Conservation (phyloP, 2,113 vertebrate species). For the Recurvirostra avosetta region DNA sequence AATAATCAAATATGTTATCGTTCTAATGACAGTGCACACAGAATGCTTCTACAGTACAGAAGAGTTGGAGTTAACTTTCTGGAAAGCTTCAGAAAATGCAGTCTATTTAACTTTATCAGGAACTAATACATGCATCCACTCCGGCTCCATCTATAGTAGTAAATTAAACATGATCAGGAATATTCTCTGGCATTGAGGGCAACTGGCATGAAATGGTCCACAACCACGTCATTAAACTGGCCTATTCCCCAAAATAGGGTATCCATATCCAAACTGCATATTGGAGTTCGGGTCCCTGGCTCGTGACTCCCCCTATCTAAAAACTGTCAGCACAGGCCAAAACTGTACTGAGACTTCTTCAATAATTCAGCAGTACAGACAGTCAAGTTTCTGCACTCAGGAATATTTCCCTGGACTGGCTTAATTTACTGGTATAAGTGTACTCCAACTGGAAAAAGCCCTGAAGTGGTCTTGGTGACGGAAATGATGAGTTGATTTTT, state of each 20-base stretch:
- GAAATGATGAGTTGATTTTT: neutral
- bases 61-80: neutral
- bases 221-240: neutral
- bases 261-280: neutral
- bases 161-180: neutral
- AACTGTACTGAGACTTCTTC: neutral
- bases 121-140: neutral
- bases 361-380: neutral
- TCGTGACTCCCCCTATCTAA: neutral
- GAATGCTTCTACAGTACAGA: neutral
- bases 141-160: neutral
- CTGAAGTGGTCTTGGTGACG: neutral
- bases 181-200: neutral
- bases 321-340: neutral
- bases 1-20: neutral
- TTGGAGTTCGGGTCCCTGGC: neutral
- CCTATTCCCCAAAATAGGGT: neutral
- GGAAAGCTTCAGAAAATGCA: neutral
- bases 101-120: neutral
- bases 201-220: neutral
- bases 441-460: neutral
- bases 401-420: neutral
- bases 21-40: neutral
- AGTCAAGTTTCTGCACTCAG: neutral
- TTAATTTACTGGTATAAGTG: neutral